These are phyloP conservation scores for Lottia gigantea DNA, from an alignment of 2,888 invertebrate genomes.

Conservation along the genomic window DNA sequence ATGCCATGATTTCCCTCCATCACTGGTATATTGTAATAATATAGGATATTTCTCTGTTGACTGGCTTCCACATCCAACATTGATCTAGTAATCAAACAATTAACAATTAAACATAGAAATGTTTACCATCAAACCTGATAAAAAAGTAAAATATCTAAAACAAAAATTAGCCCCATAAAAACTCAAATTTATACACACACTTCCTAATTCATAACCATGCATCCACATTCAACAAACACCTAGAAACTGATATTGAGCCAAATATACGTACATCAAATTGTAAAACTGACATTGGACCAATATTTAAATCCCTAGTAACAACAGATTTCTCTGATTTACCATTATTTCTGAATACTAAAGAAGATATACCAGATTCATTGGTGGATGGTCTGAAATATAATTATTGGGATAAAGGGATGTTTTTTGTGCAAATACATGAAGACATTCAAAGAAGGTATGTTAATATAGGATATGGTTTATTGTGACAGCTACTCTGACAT, in stretches of 20 bases:
- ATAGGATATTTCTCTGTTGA: constrained; percentile 63
- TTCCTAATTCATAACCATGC: no score
- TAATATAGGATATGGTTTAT: no score
- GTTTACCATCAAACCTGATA: no score
- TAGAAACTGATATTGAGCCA: no score
- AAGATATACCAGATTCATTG: constrained; percentile 46
- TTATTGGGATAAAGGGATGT: constrained; percentile 31
- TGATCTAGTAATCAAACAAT: constrained; percentile 55
- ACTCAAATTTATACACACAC: no score
- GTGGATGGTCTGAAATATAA: constrained; percentile 19
- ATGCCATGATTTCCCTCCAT: constrained; percentile 67
- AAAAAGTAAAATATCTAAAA: no score
- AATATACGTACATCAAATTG: constrained; percentile 68
- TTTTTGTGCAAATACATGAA: constrained; percentile 31
- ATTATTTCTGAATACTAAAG: constrained; percentile 62
- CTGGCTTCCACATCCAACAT: constrained; percentile 67
- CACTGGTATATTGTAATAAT: constrained; percentile 65
- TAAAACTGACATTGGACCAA: constrained; percentile 66
- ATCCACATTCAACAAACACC: no score
- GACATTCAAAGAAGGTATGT: neutral
- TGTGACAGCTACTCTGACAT: no score
- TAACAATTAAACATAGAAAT: no score
- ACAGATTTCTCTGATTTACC: constrained; percentile 65
- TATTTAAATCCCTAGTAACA: constrained; percentile 64
- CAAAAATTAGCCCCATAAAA: no score